Base-by-base conservation (phyloP, 2,113 vertebrate genomes). In the Hippocampus barbouri region DNA sequence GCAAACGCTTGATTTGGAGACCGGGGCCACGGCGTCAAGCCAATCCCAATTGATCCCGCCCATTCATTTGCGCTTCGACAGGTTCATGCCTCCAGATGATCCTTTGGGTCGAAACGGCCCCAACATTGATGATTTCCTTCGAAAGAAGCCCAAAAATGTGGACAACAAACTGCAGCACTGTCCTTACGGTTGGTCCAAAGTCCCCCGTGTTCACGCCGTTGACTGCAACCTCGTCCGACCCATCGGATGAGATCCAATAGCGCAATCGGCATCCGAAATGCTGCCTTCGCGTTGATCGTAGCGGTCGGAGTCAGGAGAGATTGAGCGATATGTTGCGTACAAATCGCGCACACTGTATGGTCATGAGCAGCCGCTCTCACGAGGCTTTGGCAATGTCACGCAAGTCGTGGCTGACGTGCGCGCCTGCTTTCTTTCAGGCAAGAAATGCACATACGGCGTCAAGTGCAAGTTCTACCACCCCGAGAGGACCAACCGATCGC, bases 21-120 rank as follows among this genome's bases (percentile, higher is more conserved):
- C 30, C 30, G 30, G 30, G 30, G 30, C 11, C 10, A 30, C 4
- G 5, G 14, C 27, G 57, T 16, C 1, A 7, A 30, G 43, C 18
- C 14, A 2, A 25, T 67, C 23, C 51, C 51, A 5, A 71, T 38
- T 65, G 15, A 18, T 49, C 7, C 20, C 16, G 41, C 12, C 18
- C 6, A 34, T 3, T 30, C 1, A 20, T 61, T 68, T 53, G 15
- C 38, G 40, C 20, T 30, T 82, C 2, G 81, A 66, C 79, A 97
- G 96, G 86, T 97, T 97, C 84, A 96, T 97, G 96, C 96, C 95
- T 84, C 95, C 95, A 0, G 95, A 97, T n/a, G 96, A 97, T 68
- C 96, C 96, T 0, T 72, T 97, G 78, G 96, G 96, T 23, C 93
- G 95, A 73, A 93, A 93, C 0, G 96, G 96, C 49, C 96, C 96